These are phyloP conservation scores for Meloe dianella DNA, from an alignment of 2,888 invertebrate genomes.

Conservation along the genomic window DNA sequence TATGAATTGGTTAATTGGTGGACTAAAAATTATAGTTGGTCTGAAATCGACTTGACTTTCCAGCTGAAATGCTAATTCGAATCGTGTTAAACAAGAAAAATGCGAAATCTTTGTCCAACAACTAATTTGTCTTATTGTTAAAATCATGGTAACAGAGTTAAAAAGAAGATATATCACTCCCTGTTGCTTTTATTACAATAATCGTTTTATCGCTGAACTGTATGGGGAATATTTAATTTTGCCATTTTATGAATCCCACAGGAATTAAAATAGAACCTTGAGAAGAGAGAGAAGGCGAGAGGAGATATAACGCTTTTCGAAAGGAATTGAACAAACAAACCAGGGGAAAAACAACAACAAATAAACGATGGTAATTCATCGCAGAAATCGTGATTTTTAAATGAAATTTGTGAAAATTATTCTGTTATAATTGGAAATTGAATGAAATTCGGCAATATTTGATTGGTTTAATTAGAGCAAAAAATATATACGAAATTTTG, in stretches of 20 bases:
- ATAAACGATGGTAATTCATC: neutral
- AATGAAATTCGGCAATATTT: neutral
- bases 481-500: neutral
- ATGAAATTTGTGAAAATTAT: neutral
- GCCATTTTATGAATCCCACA: neutral
- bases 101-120: too few relatives aligned
- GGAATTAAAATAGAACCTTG: neutral
- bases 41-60: too few relatives aligned
- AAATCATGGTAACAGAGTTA: slow-evolving; percentile 13
- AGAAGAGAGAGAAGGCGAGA: neutral
- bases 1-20: too few relatives aligned
- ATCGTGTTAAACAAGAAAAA: too few relatives aligned
- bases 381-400: neutral
- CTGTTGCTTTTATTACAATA: slow-evolving; percentile 13
- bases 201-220: slow-evolving; percentile 22
- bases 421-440: neutral
- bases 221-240: slow-evolving; percentile 27
- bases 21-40: too few relatives aligned
- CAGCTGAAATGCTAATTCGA: too few relatives aligned
- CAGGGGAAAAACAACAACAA: too few relatives aligned
- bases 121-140: neutral
- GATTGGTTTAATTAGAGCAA: neutral
- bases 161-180: slow-evolving; percentile 21
- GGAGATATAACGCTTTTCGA: neutral
- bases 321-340: neutral